Percentiles rank a stretch among this genome's conserved stretches.
These are phyloP conservation scores for Pristionchus japonicus DNA, from an alignment of 2,888 invertebrate species.

Conservation along the genomic window DNA sequence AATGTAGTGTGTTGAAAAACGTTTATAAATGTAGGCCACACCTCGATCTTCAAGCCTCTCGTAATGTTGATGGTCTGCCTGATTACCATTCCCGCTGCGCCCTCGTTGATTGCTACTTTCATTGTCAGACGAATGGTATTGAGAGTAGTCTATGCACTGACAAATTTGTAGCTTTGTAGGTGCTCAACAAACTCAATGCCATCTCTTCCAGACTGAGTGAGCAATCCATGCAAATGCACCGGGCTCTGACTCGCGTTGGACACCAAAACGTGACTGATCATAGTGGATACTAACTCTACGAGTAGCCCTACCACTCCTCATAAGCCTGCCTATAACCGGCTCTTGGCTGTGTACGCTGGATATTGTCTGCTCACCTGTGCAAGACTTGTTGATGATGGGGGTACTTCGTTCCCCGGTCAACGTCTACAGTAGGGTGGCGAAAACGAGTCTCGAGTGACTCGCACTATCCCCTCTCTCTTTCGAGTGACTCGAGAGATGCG, in stretches of 20 bases:
- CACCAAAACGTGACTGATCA: too few relatives aligned
- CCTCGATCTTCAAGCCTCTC: not conserved
- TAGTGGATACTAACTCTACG: not conserved
- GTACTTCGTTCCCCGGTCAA: too few relatives aligned
- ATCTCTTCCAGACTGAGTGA: not conserved
- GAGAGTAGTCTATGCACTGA: too few relatives aligned
- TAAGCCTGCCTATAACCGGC: not conserved
- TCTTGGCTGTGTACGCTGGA: not conserved
- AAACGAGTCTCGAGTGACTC: too few relatives aligned
- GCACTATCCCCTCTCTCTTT: too few relatives aligned
- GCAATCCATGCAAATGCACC: not conserved
- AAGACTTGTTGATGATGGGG: not conserved
- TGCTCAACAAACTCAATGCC: not conserved
- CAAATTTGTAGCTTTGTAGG: too few relatives aligned
- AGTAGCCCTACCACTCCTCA: not conserved
- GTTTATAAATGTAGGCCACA: not conserved
- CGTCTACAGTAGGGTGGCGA: too few relatives aligned
- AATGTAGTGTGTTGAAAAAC: too few relatives aligned
- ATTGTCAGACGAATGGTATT: not conserved
- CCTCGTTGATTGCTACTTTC: not conserved
- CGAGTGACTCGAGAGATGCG: too few relatives aligned
- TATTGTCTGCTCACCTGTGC: not conserved
- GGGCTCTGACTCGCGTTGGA: not conserved
- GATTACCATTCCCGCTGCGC: not conserved
- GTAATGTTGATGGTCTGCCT: not conserved